Percentiles rank a stretch among this genome's conserved stretches.
Conservation (phyloP, 2,888 invertebrate genomes). For the Andrena haemorrhoa region DNA sequence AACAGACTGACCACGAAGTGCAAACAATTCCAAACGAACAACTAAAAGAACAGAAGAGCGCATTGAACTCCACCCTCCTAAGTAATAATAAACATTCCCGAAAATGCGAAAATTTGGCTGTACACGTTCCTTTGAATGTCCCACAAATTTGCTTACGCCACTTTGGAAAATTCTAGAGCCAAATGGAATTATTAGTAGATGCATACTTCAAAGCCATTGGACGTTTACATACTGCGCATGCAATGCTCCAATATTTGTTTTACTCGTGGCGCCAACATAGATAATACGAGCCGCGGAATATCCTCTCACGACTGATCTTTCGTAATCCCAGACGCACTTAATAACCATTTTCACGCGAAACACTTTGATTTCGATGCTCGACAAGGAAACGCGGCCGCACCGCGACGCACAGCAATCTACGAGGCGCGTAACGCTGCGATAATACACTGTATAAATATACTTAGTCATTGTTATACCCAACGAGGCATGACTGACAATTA, state of each 20-base stretch:
- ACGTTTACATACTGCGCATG: conserved; percentile 1
- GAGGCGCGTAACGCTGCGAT: not conserved
- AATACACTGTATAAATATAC: conserved; percentile 32
- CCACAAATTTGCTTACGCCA: too few species aligned
- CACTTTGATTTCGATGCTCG: conserved; percentile 9
- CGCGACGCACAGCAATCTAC: not conserved
- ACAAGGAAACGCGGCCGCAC: not conserved
- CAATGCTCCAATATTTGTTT: conserved; percentile 36
- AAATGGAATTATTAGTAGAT: not conserved
- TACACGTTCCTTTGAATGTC: too few species aligned
- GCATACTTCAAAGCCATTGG: not conserved
- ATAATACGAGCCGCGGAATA: conserved; percentile 27
- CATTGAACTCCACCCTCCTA: too few species aligned
- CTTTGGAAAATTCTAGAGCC: too few species aligned
- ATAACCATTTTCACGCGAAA: conserved; percentile 36
- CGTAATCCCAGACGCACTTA: not conserved
- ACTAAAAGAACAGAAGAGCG: too few species aligned
- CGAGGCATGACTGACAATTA: conserved; percentile 47
- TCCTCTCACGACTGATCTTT: conserved; percentile 15
- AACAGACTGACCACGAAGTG: too few species aligned
- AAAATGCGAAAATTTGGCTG: too few species aligned
- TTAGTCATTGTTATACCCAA: conserved; percentile 38
- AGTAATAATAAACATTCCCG: too few species aligned
- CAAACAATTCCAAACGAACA: too few species aligned
- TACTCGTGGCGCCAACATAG: conserved; percentile 13